Evolutionary conservation across 2,888 invertebrate species (phyloP), one percentile per base, ranked within the genome.

Genomic region (Venusia cambrica): DNA sequence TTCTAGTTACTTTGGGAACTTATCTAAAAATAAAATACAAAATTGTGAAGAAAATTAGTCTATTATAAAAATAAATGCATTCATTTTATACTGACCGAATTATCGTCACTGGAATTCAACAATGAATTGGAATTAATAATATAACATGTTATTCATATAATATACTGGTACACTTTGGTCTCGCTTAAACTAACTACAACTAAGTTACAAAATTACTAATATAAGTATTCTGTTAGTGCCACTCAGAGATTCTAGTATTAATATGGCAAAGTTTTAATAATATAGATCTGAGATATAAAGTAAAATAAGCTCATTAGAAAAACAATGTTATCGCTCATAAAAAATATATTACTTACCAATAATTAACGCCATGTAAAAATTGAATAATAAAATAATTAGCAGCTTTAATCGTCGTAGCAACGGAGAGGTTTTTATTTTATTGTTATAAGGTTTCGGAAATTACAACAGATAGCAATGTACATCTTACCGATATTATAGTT

Each of bases 121-220:
- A 6, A 30, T 24, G 12, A 15, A 32, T 15, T 25, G 18, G 20
- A 34, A 39, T 30, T 9, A 31, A 30, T 34, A 22, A n/a, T 13
- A 20, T 45, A 45, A 27, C 42, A 45, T 38, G 36, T n/a, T n/a
- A n/a, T n/a, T n/a, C n/a, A n/a, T 39, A 39, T 38, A 38, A 41
- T 35, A 28, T 40, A 45, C 31, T 36, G 40, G 24, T 40, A 49
- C 55, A 60, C 73, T 73, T 73, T 73, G 73, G 73, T 62, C 48
- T 64, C 48, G 33, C 50, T 48, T 58, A 57, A 48, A 51, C 48
- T 54, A 53, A 29, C 27, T 51, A 51, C 9, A 26, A 27, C 45
- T 40, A 37, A 20, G 37, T 35, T 43, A 39, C 10, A 38, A 35
- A 38, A 27, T n/a, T n/a, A n/a, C n/a, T n/a, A n/a, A n/a, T 17